Conservation (phyloP, 2,113 vertebrate genomes). For the Echinops telfairi region DNA sequence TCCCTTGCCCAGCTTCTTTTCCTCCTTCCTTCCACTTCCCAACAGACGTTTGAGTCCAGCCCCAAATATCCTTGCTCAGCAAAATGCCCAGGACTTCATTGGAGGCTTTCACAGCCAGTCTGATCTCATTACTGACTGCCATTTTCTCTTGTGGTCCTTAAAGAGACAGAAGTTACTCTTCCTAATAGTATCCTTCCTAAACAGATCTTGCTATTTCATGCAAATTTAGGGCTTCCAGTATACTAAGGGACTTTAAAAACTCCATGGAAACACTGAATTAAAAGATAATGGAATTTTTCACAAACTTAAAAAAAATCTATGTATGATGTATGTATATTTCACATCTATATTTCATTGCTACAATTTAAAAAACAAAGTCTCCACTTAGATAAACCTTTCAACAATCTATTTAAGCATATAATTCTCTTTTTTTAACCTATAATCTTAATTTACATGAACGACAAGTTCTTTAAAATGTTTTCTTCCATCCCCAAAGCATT, state of each 20-base stretch:
- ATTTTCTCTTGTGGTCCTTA: conserved; percentile 66
- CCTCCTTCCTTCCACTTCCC: conserved; percentile 51
- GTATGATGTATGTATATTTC: too few species aligned
- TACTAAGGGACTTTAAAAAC: too few species aligned
- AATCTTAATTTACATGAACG: conserved; percentile 25
- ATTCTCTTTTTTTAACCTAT: not conserved
- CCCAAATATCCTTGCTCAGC: conserved; percentile 54
- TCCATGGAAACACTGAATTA: too few species aligned
- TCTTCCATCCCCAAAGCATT: conserved; percentile 28
- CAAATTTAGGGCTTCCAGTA: not conserved
- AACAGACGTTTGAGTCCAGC: conserved; percentile 36
- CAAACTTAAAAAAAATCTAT: too few species aligned
- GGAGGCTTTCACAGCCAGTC: conserved; percentile 63
- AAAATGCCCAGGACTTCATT: conserved; percentile 61
- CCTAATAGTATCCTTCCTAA: conserved; percentile 49
- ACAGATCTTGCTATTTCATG: not conserved
- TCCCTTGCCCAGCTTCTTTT: conserved; percentile 31
- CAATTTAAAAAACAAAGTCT: conserved; percentile 49
- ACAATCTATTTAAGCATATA: not conserved
- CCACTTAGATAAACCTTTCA: conserved; percentile 42
- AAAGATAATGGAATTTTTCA: too few species aligned
- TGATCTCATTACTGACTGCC: conserved; percentile 51
- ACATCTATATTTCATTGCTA: not conserved
- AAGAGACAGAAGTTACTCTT: conserved; percentile 68
- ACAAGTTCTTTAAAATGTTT: conserved; percentile 35